phyloP scores from a whole-genome alignment of 1,140 invertebrate genomes.

The Aphaenogaster floridana region DNA sequence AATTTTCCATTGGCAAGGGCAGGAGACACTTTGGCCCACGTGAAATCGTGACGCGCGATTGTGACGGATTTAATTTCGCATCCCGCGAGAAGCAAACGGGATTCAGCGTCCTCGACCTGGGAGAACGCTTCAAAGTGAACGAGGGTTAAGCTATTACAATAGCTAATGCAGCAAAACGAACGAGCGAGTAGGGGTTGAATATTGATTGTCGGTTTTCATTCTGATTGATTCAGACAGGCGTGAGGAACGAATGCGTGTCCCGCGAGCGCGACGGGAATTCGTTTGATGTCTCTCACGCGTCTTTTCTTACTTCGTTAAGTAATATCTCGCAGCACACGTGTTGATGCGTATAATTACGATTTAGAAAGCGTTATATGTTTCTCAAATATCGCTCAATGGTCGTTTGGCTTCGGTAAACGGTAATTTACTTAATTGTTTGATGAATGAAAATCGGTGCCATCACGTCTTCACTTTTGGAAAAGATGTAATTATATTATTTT shows the following conservation, averaged over 20 bases:
- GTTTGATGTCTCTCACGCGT: slow-evolving; percentile 70
- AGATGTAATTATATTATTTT: neutral
- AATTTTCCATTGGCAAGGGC: neutral
- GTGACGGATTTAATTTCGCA: slow-evolving; percentile 9
- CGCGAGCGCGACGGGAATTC: slow-evolving; percentile 67
- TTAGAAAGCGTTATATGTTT: neutral
- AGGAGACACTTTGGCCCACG: neutral
- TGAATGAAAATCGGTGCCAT: neutral
- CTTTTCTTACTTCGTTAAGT: slow-evolving; percentile 62
- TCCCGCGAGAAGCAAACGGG: neutral
- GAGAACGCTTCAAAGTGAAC: slow-evolving; percentile 45
- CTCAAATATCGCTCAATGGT: neutral
- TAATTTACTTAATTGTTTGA: neutral
- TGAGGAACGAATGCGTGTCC: slow-evolving; percentile 69
- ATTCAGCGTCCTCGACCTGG: neutral
- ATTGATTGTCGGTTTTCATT: slow-evolving; percentile 70
- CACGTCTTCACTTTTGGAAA: neutral
- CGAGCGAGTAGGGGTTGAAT: slow-evolving; percentile 41
- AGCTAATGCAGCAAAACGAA: slow-evolving; percentile 45
- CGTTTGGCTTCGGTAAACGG: neutral
- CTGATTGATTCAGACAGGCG: slow-evolving; percentile 77
- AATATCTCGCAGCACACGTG: slow-evolving; percentile 6
- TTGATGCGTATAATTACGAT: slow-evolving; percentile 19
- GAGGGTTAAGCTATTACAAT: slow-evolving; percentile 47
- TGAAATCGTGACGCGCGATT: neutral